Percentiles rank a stretch among this genome's conserved stretches.
Evolutionary conservation across 2,113 vertebrate genomes (phyloP).

Genomic region (Rhineura floridana): DNA sequence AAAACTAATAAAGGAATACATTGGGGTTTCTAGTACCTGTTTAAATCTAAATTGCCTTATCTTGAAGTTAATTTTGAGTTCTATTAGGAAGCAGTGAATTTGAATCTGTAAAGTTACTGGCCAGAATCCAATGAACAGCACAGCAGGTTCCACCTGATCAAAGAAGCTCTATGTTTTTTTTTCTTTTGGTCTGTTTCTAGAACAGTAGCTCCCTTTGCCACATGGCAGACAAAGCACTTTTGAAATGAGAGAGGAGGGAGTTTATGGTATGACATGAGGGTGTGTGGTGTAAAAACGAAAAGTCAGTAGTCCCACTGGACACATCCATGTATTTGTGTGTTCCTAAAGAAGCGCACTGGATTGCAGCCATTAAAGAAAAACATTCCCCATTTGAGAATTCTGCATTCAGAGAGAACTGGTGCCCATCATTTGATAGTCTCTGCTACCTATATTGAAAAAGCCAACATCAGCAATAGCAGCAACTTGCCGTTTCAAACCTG

Average conservation of each 20-base stretch:
- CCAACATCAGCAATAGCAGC: background rate
- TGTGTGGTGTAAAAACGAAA: background rate
- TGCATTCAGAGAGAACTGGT: background rate
- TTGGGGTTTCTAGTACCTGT: background rate
- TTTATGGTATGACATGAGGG: background rate
- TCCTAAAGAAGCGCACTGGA: background rate
- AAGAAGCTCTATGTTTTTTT: background rate
- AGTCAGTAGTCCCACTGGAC: background rate
- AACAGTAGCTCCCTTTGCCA: background rate
- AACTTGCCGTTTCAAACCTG: background rate
- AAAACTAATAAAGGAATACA: background rate
- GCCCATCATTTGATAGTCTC: background rate
- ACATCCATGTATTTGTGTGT: background rate
- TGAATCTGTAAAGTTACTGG: background rate
- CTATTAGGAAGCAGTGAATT: background rate
- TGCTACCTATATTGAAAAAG: conserved; percentile 1
- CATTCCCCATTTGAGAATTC: background rate
- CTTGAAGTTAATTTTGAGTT: background rate
- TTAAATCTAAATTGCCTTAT: background rate
- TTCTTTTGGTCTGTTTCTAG: background rate
- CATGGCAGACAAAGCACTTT: too few species aligned
- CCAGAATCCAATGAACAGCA: background rate
- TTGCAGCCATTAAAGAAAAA: background rate
- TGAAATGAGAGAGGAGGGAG: background rate
- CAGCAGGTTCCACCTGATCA: too few species aligned